Conservation (phyloP, 2,113 vertebrate genomes). For the Heloderma charlesbogerti region DNA sequence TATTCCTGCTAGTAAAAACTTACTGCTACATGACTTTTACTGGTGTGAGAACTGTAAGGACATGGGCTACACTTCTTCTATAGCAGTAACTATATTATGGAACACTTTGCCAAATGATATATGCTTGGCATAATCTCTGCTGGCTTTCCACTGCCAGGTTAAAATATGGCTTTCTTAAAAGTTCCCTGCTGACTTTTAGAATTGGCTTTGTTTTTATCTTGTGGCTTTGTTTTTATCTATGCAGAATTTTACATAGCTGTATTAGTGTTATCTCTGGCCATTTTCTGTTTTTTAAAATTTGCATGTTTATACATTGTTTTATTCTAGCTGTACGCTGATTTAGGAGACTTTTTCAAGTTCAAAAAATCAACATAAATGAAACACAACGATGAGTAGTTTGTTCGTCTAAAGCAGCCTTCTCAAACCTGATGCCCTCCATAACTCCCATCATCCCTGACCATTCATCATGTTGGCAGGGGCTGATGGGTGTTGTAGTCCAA, state of each 20-base stretch:
- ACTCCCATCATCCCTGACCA: no score
- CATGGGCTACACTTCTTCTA: neutral
- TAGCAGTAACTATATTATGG: neutral
- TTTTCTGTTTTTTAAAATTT: neutral
- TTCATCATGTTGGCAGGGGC: no score
- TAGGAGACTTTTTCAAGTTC: no score
- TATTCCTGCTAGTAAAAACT: neutral
- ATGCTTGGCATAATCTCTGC: neutral
- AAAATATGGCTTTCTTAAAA: neutral
- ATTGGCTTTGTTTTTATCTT: neutral
- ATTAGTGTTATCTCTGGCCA: neutral
- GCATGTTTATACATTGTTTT: no score
- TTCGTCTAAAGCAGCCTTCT: neutral
- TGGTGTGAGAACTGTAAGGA: neutral
- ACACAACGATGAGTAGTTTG: neutral
- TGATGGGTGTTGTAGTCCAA: no score
- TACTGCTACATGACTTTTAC: neutral
- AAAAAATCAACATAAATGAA: neutral
- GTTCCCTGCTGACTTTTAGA: neutral
- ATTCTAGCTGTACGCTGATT: no score
- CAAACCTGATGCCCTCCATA: no score
- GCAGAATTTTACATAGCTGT: neutral
- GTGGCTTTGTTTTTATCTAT: neutral
- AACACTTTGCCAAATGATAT: neutral
- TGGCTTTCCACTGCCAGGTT: neutral